These are phyloP conservation scores for Physella acuta DNA, from an alignment of 1,140 invertebrate genomes.

Conservation along the genomic window DNA sequence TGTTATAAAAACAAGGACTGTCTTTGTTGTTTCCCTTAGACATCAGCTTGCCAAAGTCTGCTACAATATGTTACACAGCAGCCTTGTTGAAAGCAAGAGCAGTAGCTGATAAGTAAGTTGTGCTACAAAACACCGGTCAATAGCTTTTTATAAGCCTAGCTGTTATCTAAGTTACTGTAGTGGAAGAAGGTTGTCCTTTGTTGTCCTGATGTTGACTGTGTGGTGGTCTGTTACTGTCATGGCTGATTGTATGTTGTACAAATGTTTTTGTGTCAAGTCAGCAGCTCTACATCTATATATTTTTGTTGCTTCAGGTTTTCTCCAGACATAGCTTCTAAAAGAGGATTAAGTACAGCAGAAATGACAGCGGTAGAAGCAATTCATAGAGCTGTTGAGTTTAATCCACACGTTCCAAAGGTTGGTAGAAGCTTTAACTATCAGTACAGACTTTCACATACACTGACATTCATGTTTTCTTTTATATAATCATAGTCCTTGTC, in stretches of 20 bases:
- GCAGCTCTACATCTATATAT: too few relatives aligned
- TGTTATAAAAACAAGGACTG: not conserved
- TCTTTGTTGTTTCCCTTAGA: slow-evolving; percentile 63
- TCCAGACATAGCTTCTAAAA: slow-evolving; percentile 83
- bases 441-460: too few relatives aligned
- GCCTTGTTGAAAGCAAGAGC: slow-evolving; percentile 89
- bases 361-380: slow-evolving; percentile 95
- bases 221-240: too few relatives aligned
- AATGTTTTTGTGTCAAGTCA: too few relatives aligned
- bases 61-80: slow-evolving; percentile 95
- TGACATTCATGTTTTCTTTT: too few relatives aligned
- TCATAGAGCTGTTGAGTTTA: slow-evolving; percentile 96
- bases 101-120: slow-evolving; percentile 84
- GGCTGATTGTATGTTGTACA: too few relatives aligned
- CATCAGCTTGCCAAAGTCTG: slow-evolving; percentile 91
- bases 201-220: too few relatives aligned
- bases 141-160: too few relatives aligned
- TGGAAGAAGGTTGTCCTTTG: too few relatives aligned
- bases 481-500: too few relatives aligned
- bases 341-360: slow-evolving; percentile 84
- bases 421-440: too few relatives aligned
- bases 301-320: slow-evolving; percentile 65
- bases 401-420: slow-evolving; percentile 94
- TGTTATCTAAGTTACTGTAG: not conserved
- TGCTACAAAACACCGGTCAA: too few relatives aligned